These are phyloP conservation scores for Romanogobio albipinnatus DNA, from an alignment of 2,113 vertebrate species.

Conservation along the genomic window DNA sequence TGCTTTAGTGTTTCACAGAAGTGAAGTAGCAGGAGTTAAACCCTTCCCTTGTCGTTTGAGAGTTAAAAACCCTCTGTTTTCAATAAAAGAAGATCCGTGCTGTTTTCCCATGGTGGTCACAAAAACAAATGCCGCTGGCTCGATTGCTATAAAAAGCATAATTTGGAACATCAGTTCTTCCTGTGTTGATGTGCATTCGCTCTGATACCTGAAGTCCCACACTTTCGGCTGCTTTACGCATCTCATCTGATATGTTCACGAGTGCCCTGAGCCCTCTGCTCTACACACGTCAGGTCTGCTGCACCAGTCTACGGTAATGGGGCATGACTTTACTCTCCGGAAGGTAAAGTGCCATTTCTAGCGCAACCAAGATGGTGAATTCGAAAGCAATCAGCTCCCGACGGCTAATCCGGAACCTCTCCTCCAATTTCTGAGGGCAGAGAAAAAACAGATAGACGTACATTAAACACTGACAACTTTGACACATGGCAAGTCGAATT, in stretches of 20 bases:
- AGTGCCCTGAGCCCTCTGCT: neutral
- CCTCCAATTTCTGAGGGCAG: conserved; percentile 88
- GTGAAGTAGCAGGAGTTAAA: conserved; percentile 5
- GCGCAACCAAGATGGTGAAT: conserved; percentile 94
- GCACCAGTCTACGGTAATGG: conserved; percentile 89
- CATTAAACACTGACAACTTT: neutral
- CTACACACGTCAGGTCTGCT: conserved; percentile 76
- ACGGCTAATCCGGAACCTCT: conserved; percentile 91
- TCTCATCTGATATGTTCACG: neutral
- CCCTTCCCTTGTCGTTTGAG: conserved; percentile 19
- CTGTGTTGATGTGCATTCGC: neutral
- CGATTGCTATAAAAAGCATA: neutral
- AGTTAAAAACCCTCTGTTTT: neutral
- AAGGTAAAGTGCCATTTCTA: conserved; percentile 96
- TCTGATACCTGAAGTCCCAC: conserved; percentile 6
- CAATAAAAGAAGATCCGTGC: conserved; percentile 1
- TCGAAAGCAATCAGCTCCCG: conserved; percentile 92
- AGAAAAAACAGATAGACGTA: conserved; percentile 1
- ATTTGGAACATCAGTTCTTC: conserved; percentile 3
- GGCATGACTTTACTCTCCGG: conserved; percentile 94
- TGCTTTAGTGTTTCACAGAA: conserved; percentile 38
- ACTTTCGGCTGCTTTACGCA: neutral
- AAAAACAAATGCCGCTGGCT: neutral
- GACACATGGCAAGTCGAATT: neutral
- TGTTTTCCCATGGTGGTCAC: conserved; percentile 11